These are phyloP conservation scores for Molossus molossus DNA, from an alignment of 2,797 vertebrate genomes.

Conservation along the genomic window DNA sequence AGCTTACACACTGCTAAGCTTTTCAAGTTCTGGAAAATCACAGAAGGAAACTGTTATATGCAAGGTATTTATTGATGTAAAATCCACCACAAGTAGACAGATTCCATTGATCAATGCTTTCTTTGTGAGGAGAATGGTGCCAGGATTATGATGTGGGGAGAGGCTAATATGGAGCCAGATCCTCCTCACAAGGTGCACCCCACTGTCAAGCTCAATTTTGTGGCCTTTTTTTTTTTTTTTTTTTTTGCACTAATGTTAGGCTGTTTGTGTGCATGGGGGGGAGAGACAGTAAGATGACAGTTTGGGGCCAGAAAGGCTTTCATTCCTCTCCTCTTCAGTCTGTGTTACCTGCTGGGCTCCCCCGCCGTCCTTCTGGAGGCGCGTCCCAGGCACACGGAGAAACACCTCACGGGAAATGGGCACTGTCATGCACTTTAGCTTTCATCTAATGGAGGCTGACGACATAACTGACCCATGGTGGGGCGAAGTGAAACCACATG, in stretches of 20 bases:
- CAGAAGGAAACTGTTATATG: constrained; percentile 80
- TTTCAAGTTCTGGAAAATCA: constrained; percentile 63
- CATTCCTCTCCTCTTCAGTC: neutral
- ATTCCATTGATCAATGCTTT: constrained; percentile 77
- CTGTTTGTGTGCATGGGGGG: constrained; percentile 15
- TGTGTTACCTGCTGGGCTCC: neutral
- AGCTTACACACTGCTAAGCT: neutral
- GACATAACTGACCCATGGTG: constrained; percentile 10
- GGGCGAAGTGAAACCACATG: constrained; percentile 76
- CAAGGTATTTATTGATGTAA: constrained; percentile 73
- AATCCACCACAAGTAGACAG: constrained; percentile 61
- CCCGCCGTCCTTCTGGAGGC: neutral
- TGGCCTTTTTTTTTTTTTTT: neutral
- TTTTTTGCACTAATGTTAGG: neutral
- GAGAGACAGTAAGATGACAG: constrained; percentile 11
- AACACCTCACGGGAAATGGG: constrained; percentile 50
- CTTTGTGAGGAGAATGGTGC: constrained; percentile 64
- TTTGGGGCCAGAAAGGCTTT: neutral
- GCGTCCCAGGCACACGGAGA: constrained; percentile 50
- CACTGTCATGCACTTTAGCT: neutral
- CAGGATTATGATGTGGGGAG: constrained; percentile 21
- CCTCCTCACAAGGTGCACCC: neutral
- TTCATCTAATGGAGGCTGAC: constrained; percentile 61
- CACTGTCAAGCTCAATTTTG: neutral
- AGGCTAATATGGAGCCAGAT: neutral